Percentiles rank a stretch among this genome's conserved stretches.
Evolutionary conservation across 2,797 vertebrate species (phyloP).

Genomic region (Neopelma chrysocephalum): DNA sequence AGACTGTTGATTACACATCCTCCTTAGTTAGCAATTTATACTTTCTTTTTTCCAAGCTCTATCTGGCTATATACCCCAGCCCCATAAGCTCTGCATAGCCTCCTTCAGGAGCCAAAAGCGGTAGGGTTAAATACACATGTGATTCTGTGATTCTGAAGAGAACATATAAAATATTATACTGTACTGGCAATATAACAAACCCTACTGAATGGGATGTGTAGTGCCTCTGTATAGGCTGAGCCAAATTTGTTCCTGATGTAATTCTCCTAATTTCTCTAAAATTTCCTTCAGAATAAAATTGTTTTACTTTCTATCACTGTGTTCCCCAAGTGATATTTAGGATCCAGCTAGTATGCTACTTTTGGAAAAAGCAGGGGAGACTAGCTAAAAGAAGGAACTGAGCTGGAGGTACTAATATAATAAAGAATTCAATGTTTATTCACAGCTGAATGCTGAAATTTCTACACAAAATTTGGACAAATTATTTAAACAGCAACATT

Average conservation of each 20-base stretch:
- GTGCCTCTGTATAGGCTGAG: background rate
- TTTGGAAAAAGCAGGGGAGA: background rate
- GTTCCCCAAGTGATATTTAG: background rate
- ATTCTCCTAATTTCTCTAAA: background rate
- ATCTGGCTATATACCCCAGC: background rate
- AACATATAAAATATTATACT: background rate
- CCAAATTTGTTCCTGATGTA: background rate
- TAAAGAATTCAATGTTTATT: background rate
- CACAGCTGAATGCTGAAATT: background rate
- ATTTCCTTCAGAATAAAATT: background rate
- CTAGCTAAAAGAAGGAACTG: background rate
- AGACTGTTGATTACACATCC: background rate
- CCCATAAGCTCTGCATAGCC: fast-evolving
- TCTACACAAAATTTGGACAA: background rate
- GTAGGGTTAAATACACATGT: background rate
- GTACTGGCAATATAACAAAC: background rate
- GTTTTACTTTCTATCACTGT: background rate
- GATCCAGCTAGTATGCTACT: background rate
- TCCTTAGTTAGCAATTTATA: background rate
- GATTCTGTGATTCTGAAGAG: background rate
- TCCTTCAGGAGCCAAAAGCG: background rate
- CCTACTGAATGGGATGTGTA: background rate
- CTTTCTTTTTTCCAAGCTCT: background rate
- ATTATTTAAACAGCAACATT: background rate
- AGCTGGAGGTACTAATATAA: background rate